Evolutionary conservation across 2,113 vertebrate genomes (phyloP).

Genomic region (Pimephales promelas): DNA sequence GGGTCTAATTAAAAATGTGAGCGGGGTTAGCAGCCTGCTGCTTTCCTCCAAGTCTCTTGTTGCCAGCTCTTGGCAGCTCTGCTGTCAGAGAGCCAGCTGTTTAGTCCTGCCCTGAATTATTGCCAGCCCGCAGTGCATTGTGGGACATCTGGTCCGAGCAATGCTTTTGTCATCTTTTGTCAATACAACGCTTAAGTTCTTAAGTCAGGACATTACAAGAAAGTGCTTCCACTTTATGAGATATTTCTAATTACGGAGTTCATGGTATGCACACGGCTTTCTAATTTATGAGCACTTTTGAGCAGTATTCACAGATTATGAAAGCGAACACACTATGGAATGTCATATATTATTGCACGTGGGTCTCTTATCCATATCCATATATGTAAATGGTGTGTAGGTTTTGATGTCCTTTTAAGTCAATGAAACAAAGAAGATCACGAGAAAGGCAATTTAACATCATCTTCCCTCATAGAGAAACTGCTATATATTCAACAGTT

Average conservation of each 20-base stretch:
- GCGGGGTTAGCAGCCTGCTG: constrained; percentile 96
- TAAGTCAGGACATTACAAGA: constrained; percentile 29
- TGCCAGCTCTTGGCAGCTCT: constrained; percentile 96
- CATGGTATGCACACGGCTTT: not conserved
- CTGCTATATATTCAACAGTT: not conserved
- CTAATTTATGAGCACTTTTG: not conserved
- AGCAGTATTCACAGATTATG: not conserved
- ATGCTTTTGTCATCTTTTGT: constrained; percentile 70
- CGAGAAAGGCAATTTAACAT: constrained; percentile 1
- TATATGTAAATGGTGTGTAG: constrained; percentile 4
- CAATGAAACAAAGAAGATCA: constrained; percentile 2
- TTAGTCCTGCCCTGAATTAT: constrained; percentile 94
- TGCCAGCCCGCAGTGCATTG: constrained; percentile 90
- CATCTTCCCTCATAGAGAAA: not conserved
- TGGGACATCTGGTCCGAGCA: constrained; percentile 78
- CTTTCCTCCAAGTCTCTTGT: constrained; percentile 85
- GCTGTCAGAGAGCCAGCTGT: constrained; percentile 96
- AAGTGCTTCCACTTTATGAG: constrained; percentile 28
- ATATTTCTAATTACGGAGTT: constrained; percentile 18
- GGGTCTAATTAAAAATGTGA: constrained; percentile 99
- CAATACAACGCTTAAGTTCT: constrained; percentile 52
- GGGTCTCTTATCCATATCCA: not conserved
- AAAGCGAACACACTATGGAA: not conserved
- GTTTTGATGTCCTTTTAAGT: not conserved
- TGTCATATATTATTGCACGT: not conserved